Evolutionary conservation across 2,797 vertebrate genomes (phyloP).

Genomic region (Channallabes apus): DNA sequence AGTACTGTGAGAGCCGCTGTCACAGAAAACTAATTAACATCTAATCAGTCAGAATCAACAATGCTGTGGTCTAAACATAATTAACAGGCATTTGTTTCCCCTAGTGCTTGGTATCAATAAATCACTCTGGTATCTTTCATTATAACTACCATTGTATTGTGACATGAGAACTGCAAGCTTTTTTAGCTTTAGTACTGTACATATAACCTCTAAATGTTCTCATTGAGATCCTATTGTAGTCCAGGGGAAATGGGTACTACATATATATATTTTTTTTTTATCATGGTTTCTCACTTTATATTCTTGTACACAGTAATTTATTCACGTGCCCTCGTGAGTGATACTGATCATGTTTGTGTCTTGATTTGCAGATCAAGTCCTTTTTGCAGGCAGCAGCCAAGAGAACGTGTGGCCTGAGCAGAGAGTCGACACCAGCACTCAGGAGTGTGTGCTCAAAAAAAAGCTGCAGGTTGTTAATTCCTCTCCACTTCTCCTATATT

Average conservation of each 20-base stretch:
- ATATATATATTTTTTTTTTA: no score
- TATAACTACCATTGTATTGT: background rate
- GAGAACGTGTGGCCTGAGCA: conserved; percentile 71
- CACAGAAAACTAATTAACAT: no score
- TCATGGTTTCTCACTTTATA: background rate
- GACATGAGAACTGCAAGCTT: background rate
- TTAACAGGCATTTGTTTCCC: background rate
- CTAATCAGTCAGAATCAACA: no score
- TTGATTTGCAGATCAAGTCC: conserved; percentile 75
- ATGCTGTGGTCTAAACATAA: no score
- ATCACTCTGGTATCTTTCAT: background rate
- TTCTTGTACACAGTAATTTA: background rate
- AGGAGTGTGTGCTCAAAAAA: conserved; percentile 73
- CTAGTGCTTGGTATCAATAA: background rate
- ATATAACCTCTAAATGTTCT: no score
- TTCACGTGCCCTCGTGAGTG: background rate
- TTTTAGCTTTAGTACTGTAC: no score
- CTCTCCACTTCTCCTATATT: no score
- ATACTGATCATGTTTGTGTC: conserved; percentile 28
- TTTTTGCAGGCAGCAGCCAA: conserved; percentile 80
- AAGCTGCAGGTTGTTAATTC: conserved; percentile 79
- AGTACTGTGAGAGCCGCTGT: no score
- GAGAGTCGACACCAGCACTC: conserved; percentile 56
- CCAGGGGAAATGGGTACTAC: no score
- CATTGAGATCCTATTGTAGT: no score